phyloP scores from a whole-genome alignment of 1,140 invertebrate species.

The Sycobia sp. region DNA sequence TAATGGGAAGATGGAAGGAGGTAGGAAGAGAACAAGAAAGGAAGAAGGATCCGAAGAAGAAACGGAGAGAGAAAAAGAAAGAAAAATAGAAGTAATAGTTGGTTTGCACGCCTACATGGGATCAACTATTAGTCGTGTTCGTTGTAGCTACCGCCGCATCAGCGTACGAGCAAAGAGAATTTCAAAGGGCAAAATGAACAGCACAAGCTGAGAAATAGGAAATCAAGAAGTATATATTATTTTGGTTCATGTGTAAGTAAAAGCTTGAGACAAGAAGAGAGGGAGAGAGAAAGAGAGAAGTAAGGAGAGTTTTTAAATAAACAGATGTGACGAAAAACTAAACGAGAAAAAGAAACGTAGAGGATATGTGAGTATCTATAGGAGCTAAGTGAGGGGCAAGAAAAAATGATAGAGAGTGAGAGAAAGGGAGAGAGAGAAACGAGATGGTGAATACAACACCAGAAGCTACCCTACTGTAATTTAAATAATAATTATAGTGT shows the following conservation, averaged over 20 bases:
- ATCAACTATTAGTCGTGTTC: conserved; percentile 42
- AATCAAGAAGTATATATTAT: conserved; percentile 35
- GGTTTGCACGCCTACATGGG: conserved; percentile 57
- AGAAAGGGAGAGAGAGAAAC: conserved; percentile 9
- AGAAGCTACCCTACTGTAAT: conserved; percentile 63
- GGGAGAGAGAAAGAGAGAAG: not conserved
- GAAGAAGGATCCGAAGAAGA: too few relatives aligned
- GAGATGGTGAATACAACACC: conserved; percentile 54
- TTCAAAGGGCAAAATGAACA: conserved; percentile 54
- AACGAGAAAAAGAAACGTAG: conserved; percentile 35
- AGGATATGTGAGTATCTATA: conserved; percentile 41
- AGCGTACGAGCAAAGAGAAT: conserved; percentile 55
- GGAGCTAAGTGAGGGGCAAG: conserved; percentile 37
- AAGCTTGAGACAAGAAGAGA: not conserved
- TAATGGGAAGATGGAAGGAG: too few relatives aligned
- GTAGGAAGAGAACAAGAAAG: too few relatives aligned
- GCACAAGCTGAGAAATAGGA: conserved; percentile 36
- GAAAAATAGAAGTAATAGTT: too few relatives aligned
- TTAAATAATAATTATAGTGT: conserved; percentile 65
- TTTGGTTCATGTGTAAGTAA: conserved; percentile 30
- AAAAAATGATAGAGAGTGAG: too few relatives aligned
- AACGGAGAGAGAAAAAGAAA: too few relatives aligned
- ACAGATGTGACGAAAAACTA: conserved; percentile 25
- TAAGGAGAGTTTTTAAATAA: conserved; percentile 11
- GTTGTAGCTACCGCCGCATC: conserved; percentile 11